phyloP scores from a whole-genome alignment of 2,888 invertebrate species.

The Stenichneumon culpator region DNA sequence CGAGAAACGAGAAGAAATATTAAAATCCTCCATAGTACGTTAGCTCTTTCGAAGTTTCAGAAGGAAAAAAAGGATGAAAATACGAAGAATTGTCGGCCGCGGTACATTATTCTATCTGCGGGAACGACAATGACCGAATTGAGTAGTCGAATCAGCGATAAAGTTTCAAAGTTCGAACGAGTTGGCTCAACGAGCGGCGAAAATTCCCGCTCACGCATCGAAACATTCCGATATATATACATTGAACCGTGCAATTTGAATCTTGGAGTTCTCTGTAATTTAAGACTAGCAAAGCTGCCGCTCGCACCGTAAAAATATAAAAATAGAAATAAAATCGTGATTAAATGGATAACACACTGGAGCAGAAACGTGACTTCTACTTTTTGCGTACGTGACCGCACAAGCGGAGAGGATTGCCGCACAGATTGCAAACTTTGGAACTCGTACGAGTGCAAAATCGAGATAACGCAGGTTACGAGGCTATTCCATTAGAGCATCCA shows the following conservation, averaged over 20 bases:
- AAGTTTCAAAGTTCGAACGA: conserved; percentile 2
- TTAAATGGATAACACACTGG: not conserved
- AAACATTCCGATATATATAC: not conserved
- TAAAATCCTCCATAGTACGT: conserved; percentile 33
- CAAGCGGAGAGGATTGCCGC: not conserved
- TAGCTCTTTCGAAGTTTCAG: conserved; percentile 35
- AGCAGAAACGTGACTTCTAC: not conserved
- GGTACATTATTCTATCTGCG: not conserved
- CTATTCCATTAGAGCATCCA: not conserved
- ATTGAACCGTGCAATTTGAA: not conserved
- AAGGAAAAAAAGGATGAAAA: conserved; percentile 14
- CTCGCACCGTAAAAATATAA: too few species aligned
- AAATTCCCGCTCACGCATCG: not conserved
- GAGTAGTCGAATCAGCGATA: conserved; percentile 28
- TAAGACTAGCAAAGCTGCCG: not conserved
- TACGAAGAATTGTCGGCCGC: not conserved
- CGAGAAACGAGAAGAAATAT: conserved; percentile 18
- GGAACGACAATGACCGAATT: conserved; percentile 20
- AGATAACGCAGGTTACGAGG: not conserved
- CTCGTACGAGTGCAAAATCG: not conserved
- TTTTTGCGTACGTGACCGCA: not conserved
- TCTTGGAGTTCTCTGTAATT: not conserved
- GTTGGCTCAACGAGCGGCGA: not conserved
- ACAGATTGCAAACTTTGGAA: not conserved
- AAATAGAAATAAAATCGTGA: not conserved